Conservation (phyloP, 2,797 vertebrate species). For the Neolamprologus multifasciatus region DNA sequence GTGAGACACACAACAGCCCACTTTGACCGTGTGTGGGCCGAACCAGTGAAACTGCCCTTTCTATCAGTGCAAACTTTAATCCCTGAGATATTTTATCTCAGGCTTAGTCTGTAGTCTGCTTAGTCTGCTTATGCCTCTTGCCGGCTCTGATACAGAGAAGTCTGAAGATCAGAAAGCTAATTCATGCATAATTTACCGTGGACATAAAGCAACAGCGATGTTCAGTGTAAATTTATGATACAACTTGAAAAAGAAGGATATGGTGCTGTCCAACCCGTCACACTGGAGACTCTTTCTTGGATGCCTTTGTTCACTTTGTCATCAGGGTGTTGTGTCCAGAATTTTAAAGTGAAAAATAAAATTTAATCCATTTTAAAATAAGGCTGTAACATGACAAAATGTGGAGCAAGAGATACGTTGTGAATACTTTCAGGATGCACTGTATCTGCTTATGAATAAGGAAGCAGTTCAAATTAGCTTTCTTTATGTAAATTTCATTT, state of each 20-base stretch:
- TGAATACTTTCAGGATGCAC: neutral
- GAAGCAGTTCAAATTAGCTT: neutral
- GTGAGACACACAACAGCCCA: neutral
- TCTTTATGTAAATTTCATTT: neutral
- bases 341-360: neutral
- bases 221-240: neutral
- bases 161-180: neutral
- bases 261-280: accelerated
- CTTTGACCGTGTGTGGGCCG: neutral
- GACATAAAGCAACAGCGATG: neutral
- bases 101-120: neutral
- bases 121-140: neutral
- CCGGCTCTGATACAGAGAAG: neutral
- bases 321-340: neutral
- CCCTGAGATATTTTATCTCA: neutral
- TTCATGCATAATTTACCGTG: neutral
- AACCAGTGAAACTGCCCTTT: neutral
- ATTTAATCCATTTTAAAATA: neutral
- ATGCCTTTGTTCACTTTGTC: neutral
- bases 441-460: neutral
- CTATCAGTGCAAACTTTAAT: neutral
- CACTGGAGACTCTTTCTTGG: neutral
- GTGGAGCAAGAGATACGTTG: accelerated
- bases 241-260: neutral
- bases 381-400: neutral